Base-by-base conservation (phyloP, 2,113 vertebrate genomes). In the Catagonus wagneri region DNA sequence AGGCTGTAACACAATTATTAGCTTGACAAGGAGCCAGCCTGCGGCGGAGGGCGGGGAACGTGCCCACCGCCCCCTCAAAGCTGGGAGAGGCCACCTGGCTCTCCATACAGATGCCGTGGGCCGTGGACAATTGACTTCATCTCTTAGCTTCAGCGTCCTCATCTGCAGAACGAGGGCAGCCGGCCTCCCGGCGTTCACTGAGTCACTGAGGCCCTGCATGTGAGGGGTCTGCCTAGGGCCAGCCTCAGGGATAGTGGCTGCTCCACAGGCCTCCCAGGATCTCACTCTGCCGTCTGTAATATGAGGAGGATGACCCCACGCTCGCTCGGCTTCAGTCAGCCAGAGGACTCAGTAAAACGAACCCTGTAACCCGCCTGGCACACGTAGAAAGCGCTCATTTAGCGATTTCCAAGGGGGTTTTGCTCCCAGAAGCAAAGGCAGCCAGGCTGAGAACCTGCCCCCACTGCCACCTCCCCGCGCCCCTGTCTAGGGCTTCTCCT, bases 291-390 rank as follows among this genome's bases (percentile, higher is more conserved):
- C 60, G 19, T 5, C 52, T 65, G 8, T 60, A 23, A 12, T 14
- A 22, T 8, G 52, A 65, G 54, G 50, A 25, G 1, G 20, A 11
- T 1, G 12, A 14, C 32, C 27, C 14, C 15, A 36, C 71, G 44
- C 23, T 0, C 71, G 44, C 23, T 0, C 11, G 11, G 39, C 36
- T 39, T 34, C 34, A 52, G 39, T 86, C 63, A 3, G 15, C 0
- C 0, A 63, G 34, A 94, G 22, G 32, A 25, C 34, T 68, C 65
- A 23, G 3, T 39, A 69, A 71, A 36, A 44, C 0, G 23, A 89
- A 29, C 39, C 54, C 2, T 0, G 0, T 29, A 15, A 29, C 2
- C 2, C 52, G 29, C 14, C 10, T 22, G 8, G 75, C 16, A 4
- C 1, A 13, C 0, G 5, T 17, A 60, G 32, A 60, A 88, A 65